These are phyloP conservation scores for Conops quadrifasciatus DNA, from an alignment of 2,888 invertebrate species.

Conservation along the genomic window DNA sequence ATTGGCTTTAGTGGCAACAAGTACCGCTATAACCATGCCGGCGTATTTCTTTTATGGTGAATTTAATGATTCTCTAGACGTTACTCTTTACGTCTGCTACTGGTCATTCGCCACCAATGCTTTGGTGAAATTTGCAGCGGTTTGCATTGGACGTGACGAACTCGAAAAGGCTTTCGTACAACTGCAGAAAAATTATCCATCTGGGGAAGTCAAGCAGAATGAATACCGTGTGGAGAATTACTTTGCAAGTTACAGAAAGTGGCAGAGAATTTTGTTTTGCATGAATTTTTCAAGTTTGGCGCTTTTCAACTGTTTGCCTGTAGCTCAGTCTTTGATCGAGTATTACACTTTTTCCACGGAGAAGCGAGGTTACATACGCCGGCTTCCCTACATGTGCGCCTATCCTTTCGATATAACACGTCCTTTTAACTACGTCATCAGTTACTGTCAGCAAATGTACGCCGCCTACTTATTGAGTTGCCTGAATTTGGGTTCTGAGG, in stretches of 20 bases:
- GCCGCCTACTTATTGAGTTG: slow-evolving; percentile 37
- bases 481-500: slow-evolving; percentile 44
- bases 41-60: not conserved
- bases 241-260: slow-evolving; percentile 35
- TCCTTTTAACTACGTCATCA: slow-evolving; percentile 28
- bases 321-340: slow-evolving; percentile 40
- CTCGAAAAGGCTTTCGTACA: slow-evolving; percentile 34
- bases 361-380: slow-evolving; percentile 29
- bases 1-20: not conserved
- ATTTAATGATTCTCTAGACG: slow-evolving; percentile 25
- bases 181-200: slow-evolving; percentile 42
- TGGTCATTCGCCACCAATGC: slow-evolving; percentile 34
- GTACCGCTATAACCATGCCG: not conserved
- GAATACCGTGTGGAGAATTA: slow-evolving; percentile 40
- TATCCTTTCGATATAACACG: slow-evolving; percentile 40
- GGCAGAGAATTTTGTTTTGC: slow-evolving; percentile 38
- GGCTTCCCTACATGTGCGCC: slow-evolving; percentile 43
- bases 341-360: slow-evolving; percentile 32
- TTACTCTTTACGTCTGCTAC: slow-evolving; percentile 37
- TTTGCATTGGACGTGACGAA: slow-evolving; percentile 36
- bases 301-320: slow-evolving; percentile 45
- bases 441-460: slow-evolving; percentile 39
- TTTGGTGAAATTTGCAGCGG: slow-evolving; percentile 27
- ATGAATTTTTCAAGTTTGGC: slow-evolving; percentile 42
- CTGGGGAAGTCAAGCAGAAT: slow-evolving; percentile 23